Percentiles rank a stretch among this genome's conserved stretches.
phyloP scores from a whole-genome alignment of 2,888 invertebrate species.

The Drosophila mettleri region DNA sequence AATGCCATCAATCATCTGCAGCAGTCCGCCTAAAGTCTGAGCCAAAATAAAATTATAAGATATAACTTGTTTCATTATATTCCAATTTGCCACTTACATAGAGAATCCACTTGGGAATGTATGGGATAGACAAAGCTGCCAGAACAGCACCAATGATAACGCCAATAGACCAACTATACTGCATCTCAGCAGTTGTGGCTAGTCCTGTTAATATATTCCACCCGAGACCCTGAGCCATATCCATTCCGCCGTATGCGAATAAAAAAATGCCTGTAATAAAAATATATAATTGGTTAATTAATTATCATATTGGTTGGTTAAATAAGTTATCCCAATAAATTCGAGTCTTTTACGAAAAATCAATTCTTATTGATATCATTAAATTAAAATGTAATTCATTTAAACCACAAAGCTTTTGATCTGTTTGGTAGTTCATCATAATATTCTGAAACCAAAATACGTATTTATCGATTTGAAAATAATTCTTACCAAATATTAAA shows the following conservation, averaged over 20 bases:
- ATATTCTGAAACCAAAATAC: not conserved
- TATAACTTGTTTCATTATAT: not conserved
- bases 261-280: slow-evolving; percentile 50
- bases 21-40: slow-evolving; percentile 46
- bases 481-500: too few species aligned
- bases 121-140: slow-evolving; percentile 43
- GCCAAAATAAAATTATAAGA: not conserved
- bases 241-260: slow-evolving; percentile 72
- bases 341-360: too few species aligned
- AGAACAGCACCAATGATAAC: slow-evolving; percentile 72
- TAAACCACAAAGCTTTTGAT: not conserved
- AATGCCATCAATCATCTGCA: slow-evolving; percentile 70
- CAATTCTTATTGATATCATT: not conserved
- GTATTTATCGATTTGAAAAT: not conserved
- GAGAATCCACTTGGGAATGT: slow-evolving; percentile 54
- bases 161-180: slow-evolving; percentile 78
- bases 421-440: not conserved
- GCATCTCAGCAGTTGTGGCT: slow-evolving; percentile 42
- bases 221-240: slow-evolving; percentile 70
- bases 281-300: not conserved
- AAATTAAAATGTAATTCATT: too few species aligned
- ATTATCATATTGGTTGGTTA: too few species aligned
- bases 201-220: slow-evolving; percentile 44
- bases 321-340: too few species aligned
- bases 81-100: slow-evolving; percentile 49